Evolutionary conservation across 2,113 vertebrate species (phyloP).

Genomic region (Sardina pilchardus): DNA sequence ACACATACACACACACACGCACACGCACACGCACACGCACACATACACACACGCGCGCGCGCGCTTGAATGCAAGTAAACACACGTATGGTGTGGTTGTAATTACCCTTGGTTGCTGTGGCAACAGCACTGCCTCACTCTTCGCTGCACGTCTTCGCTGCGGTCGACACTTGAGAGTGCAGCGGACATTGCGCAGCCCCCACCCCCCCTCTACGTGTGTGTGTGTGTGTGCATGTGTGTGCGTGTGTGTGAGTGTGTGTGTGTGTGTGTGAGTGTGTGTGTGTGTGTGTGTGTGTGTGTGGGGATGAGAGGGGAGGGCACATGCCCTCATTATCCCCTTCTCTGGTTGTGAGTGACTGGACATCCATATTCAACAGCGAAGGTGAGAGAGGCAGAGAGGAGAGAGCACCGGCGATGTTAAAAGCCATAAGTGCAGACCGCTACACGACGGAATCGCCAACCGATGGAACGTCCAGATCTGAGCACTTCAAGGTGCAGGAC

Average conservation of each 20-base stretch:
- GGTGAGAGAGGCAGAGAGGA: not conserved
- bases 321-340: not conserved
- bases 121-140: not conserved
- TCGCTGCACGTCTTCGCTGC: not conserved
- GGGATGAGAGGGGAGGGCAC: not conserved
- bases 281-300: too few relatives aligned
- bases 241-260: too few relatives aligned
- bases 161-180: not conserved
- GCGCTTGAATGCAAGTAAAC: too few relatives aligned
- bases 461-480: not conserved
- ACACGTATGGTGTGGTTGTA: not conserved
- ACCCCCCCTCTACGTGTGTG: not conserved
- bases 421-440: not conserved
- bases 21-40: not conserved
- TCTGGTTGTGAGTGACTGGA: not conserved
- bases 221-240: too few relatives aligned
- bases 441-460: not conserved
- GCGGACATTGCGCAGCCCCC: not conserved
- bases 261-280: too few relatives aligned
- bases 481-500: not conserved
- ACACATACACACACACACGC: not conserved
- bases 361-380: constrained; percentile 11
- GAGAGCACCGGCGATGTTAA: not conserved
- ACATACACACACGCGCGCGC: not conserved
- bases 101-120: not conserved